A percentile compares a stretch with the other conserved stretches of the same genome.
phyloP scores from a whole-genome alignment of 2,888 invertebrate species.

The Cephonodes hylas region DNA sequence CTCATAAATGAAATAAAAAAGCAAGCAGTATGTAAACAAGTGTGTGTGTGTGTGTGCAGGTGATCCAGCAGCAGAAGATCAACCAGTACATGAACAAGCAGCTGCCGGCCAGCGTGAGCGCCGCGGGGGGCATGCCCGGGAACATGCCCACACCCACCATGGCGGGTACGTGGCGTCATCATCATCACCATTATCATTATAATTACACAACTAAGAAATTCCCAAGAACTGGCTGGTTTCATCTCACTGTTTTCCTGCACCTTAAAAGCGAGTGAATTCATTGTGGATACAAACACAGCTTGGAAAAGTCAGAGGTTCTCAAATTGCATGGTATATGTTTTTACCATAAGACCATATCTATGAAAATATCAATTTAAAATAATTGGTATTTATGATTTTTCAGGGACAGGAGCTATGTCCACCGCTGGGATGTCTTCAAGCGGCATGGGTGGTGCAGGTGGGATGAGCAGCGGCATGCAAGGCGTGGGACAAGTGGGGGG shows the following conservation, averaged over 20 bases:
- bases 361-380: too few relatives aligned
- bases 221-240: too few relatives aligned
- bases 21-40: background rate
- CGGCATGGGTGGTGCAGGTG: constrained; percentile 38
- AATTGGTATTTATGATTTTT: background rate
- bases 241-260: too few relatives aligned
- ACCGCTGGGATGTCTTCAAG: constrained; percentile 38
- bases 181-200: too few relatives aligned
- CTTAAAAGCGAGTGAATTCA: too few relatives aligned
- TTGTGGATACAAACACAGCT: too few relatives aligned
- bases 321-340: too few relatives aligned
- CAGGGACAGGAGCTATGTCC: constrained; percentile 37
- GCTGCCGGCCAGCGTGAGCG: constrained; percentile 49
- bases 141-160: constrained; percentile 57
- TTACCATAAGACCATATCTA: too few relatives aligned
- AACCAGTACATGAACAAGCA: constrained; percentile 75
- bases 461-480: constrained; percentile 33
- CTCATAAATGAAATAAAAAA: background rate
- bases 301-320: too few relatives aligned
- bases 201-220: too few relatives aligned
- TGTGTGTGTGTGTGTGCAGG: constrained; percentile 38
- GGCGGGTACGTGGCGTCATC: too few relatives aligned
- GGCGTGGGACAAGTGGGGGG: constrained; percentile 21
- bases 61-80: constrained; percentile 77
- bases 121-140: constrained; percentile 46